Conservation (phyloP, 2,888 invertebrate species). For the Panzeria rudis region DNA sequence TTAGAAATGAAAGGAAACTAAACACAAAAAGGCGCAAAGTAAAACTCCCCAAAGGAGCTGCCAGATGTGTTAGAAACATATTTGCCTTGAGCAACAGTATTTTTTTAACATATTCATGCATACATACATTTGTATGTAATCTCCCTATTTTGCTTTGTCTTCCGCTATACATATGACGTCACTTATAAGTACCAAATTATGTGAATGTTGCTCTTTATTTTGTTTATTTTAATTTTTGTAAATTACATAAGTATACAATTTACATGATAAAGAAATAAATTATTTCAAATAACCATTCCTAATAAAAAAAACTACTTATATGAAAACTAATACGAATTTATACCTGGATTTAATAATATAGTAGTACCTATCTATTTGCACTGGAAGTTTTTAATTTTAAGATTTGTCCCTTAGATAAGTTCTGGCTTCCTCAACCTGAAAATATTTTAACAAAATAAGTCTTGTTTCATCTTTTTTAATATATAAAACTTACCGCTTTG, state of each 20-base stretch:
- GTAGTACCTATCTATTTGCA: not conserved
- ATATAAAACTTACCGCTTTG: slow-evolving; percentile 87
- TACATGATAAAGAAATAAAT: slow-evolving; percentile 18
- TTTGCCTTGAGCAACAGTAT: not conserved
- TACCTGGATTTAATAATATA: not conserved
- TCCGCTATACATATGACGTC: slow-evolving; percentile 28
- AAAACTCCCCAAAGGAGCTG: not conserved
- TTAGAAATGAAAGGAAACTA: not conserved
- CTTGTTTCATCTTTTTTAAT: not conserved
- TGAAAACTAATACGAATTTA: not conserved
- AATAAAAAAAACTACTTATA: not conserved
- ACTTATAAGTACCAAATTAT: not conserved
- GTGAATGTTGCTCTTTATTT: not conserved
- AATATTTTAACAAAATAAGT: not conserved
- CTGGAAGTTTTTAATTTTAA: slow-evolving; percentile 10
- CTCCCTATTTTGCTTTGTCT: not conserved
- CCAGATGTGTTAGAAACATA: not conserved
- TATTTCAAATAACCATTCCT: not conserved
- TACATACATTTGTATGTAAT: not conserved
- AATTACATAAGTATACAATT: slow-evolving; percentile 1
- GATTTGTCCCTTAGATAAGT: slow-evolving; percentile 61
- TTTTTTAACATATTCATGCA: not conserved
- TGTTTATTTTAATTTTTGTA: not conserved
- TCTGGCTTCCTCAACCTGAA: slow-evolving; percentile 60
- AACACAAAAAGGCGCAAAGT: slow-evolving; percentile 9